Evolutionary conservation across 2,888 invertebrate genomes (phyloP).

Genomic region (Euzophera pinguis): DNA sequence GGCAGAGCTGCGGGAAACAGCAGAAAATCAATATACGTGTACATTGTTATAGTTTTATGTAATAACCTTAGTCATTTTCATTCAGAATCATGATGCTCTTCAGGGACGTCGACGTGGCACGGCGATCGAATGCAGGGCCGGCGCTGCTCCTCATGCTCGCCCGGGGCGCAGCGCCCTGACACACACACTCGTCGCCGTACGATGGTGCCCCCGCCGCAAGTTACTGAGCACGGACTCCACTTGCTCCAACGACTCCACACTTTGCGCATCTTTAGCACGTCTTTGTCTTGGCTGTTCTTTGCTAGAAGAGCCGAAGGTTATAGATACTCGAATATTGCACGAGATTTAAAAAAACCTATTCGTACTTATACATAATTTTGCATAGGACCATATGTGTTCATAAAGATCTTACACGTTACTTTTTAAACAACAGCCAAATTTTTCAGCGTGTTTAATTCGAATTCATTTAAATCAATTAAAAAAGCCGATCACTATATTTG

Average conservation of each 20-base stretch:
- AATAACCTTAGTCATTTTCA: conserved; percentile 9
- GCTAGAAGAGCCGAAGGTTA: conserved; percentile 12
- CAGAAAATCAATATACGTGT: no score
- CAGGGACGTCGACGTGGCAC: conserved; percentile 27
- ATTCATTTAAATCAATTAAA: no score
- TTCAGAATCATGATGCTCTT: conserved; percentile 29
- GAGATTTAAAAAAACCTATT: no score
- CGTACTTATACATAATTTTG: no score
- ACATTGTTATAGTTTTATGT: background rate
- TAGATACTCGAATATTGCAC: background rate
- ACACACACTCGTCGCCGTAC: conserved; percentile 50
- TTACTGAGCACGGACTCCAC: conserved; percentile 61
- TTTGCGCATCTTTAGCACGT: conserved; percentile 43
- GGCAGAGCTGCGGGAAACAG: no score
- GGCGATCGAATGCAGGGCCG: conserved; percentile 48
- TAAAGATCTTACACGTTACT: no score
- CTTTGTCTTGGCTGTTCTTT: conserved; percentile 35
- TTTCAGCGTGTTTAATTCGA: no score
- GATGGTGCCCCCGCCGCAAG: conserved; percentile 53
- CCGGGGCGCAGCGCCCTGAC: conserved; percentile 57
- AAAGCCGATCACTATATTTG: no score
- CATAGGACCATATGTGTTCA: no score
- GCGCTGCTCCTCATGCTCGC: conserved; percentile 60
- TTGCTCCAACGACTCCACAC: conserved; percentile 70
- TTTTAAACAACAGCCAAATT: no score